Evolutionary conservation across 35 echinoderm and acorn worm genomes (phyloP).

Genomic region (Patiria miniata): DNA sequence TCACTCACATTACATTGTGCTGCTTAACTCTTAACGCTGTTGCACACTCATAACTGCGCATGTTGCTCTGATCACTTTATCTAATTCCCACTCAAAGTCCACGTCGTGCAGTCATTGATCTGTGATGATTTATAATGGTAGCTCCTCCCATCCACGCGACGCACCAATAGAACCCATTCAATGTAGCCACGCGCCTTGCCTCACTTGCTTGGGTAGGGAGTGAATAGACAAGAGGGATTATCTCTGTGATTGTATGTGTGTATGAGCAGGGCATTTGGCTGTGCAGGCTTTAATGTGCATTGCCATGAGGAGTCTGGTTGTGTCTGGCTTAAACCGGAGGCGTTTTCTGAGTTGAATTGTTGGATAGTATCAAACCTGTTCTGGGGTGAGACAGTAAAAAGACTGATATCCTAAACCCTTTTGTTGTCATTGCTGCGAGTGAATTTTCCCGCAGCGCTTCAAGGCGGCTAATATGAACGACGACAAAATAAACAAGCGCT

Average conservation of each 20-base stretch:
- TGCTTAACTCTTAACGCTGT: no score
- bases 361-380: not conserved
- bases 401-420: not conserved
- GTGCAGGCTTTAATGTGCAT: not conserved
- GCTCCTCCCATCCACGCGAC: constrained; percentile 16
- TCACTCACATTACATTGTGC: no score
- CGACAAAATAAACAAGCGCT: not conserved
- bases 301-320: not conserved
- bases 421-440: not conserved
- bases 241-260: not conserved
- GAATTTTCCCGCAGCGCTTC: not conserved
- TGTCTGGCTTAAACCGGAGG: not conserved
- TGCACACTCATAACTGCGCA: no score
- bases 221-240: not conserved
- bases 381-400: no score
- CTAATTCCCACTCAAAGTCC: constrained; percentile 11
- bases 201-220: not conserved
- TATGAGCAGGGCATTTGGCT: not conserved
- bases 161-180: constrained; percentile 16
- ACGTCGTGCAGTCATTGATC: not conserved
- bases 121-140: constrained; percentile 3
- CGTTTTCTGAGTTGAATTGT: not conserved
- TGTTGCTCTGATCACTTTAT: no score
- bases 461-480: not conserved
- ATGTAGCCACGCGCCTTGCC: not conserved